These are phyloP conservation scores for Ellobium chinense DNA, from an alignment of 2,888 invertebrate genomes.

Conservation along the genomic window DNA sequence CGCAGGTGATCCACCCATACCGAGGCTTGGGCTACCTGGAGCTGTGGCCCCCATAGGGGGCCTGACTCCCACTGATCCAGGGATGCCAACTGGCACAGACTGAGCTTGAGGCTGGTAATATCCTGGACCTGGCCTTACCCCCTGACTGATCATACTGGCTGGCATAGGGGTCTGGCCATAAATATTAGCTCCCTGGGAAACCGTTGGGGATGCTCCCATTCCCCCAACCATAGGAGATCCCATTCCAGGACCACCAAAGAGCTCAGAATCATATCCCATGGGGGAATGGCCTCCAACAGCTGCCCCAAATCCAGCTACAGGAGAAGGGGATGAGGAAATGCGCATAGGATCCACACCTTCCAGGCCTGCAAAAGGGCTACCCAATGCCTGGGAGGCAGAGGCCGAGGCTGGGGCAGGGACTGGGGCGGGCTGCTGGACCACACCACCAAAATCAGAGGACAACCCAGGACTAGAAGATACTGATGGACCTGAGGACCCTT, in stretches of 20 bases:
- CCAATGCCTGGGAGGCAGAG: slow-evolving; percentile 16
- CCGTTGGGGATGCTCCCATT: background rate
- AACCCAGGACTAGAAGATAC: slow-evolving; percentile 28
- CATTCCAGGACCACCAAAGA: slow-evolving; percentile 14
- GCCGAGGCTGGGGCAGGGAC: slow-evolving; percentile 18
- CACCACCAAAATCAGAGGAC: slow-evolving; percentile 35
- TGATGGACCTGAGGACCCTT: slow-evolving; percentile 29
- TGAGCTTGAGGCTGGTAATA: background rate
- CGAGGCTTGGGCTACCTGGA: slow-evolving; percentile 34
- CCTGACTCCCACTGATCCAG: background rate
- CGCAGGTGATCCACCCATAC: slow-evolving; percentile 36
- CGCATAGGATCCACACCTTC: slow-evolving; percentile 29
- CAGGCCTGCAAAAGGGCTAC: slow-evolving; percentile 31
- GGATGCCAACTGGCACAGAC: slow-evolving; percentile 5
- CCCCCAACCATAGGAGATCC: slow-evolving; percentile 9
- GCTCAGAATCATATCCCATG: background rate
- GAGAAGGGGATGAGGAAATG: slow-evolving; percentile 14
- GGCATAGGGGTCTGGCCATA: slow-evolving; percentile 11
- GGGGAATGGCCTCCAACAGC: background rate
- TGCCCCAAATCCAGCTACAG: background rate
- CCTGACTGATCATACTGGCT: slow-evolving; percentile 3
- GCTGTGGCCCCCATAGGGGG: slow-evolving; percentile 4
- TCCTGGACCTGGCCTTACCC: slow-evolving; percentile 1
- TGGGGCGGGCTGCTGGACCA: slow-evolving; percentile 14
- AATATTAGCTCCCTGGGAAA: background rate